Conservation (phyloP, 2,113 vertebrate genomes). For the Halcyon senegalensis region DNA sequence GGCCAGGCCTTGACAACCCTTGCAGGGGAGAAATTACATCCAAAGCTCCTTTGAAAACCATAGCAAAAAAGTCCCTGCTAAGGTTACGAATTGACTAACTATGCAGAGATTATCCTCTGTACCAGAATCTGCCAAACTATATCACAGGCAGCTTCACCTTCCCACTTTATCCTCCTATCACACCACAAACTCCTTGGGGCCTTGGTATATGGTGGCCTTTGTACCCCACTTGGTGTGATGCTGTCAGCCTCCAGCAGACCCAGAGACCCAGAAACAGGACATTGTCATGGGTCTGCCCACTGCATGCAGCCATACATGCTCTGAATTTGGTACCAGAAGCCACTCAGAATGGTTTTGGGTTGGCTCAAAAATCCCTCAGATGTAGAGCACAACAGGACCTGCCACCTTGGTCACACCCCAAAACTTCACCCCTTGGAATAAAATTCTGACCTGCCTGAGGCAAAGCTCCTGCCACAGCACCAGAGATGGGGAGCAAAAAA, state of each 20-base stretch:
- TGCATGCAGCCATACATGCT: neutral
- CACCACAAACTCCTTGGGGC: neutral
- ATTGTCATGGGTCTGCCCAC: neutral
- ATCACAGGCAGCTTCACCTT: neutral
- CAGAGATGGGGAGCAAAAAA: neutral
- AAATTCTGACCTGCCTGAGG: neutral
- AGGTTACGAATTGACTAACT: too few species aligned
- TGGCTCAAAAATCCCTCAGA: neutral
- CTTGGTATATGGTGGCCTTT: neutral
- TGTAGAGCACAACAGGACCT: neutral
- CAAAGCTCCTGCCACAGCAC: neutral
- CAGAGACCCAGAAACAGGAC: neutral
- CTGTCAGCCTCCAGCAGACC: neutral
- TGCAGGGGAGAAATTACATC: too few species aligned
- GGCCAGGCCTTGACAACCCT: too few species aligned
- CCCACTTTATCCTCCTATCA: neutral
- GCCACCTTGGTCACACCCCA: neutral
- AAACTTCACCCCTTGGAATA: neutral
- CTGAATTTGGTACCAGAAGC: neutral
- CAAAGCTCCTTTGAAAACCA: too few species aligned
- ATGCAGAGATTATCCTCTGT: too few species aligned
- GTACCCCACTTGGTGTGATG: too few species aligned
- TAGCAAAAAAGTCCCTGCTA: too few species aligned
- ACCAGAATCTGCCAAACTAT: too few species aligned
- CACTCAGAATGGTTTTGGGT: neutral